Percentiles rank a stretch among this genome's conserved stretches.
These are phyloP conservation scores for Eremophila alpestris DNA, from an alignment of 2,797 vertebrate species.

Conservation along the genomic window DNA sequence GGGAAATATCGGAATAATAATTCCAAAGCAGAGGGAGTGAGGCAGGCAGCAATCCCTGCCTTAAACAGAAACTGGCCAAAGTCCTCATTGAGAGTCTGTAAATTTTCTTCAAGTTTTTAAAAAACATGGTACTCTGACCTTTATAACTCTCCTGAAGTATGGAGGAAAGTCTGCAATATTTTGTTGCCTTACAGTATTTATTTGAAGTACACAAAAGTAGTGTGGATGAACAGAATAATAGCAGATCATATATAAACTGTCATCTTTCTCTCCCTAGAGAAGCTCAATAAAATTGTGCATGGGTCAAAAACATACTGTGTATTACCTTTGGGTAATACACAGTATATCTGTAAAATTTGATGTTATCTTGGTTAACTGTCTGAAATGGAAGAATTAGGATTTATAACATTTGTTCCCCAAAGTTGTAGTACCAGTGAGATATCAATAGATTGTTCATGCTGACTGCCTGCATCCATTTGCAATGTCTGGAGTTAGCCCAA, in stretches of 20 bases:
- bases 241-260: neutral
- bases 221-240: neutral
- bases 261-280: neutral
- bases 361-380: neutral
- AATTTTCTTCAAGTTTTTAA: neutral
- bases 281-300: neutral
- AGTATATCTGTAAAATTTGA: neutral
- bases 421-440: neutral
- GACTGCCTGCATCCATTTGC: neutral
- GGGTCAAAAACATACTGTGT: neutral
- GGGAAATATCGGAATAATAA: neutral
- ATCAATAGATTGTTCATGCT: neutral
- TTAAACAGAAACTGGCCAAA: neutral
- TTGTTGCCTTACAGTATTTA: neutral
- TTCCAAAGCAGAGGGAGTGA: neutral
- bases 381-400: neutral
- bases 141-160: neutral
- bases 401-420: neutral
- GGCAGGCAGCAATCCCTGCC: neutral
- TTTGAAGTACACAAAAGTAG: neutral
- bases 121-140: neutral
- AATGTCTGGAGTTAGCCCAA: neutral
- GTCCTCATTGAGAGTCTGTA: neutral
- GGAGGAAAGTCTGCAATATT: neutral
- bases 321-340: neutral